Evolutionary conservation across 2,797 vertebrate species (phyloP), one percentile per base, ranked within the genome.

Genomic region (Garrulus glandarius): DNA sequence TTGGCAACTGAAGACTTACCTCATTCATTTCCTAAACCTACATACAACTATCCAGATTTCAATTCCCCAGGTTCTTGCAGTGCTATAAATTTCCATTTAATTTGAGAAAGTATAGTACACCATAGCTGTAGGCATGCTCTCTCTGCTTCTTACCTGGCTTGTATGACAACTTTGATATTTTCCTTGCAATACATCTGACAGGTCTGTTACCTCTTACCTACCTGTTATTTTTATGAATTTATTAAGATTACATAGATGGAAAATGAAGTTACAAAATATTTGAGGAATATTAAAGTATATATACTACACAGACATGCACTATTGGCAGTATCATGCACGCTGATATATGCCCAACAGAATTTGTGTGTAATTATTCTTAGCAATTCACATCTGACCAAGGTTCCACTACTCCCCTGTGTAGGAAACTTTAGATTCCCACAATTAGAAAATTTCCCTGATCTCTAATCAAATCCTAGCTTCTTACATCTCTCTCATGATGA

Each of bases 71-170:
- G 23, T 77, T 37, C 65, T 59, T 3, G 3, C 92, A 71, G 72
- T 37, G 47, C 37, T 94, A 75, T 41, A 92, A 55, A 94, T 78
- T 95, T 67, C 41, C 27, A 83, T 53, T 88, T 89, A 65, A 91
- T 71, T 71, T 82, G 65, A 93, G 81, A 83, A 92, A 26, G n/a
- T 37, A 22, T 19, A 75, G 36, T 22, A 79, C 29, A 49, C 15
- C 5, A 26, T 1, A 36, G 32, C 16, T 90, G 21, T 32, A 72
- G 9, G 47, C 8, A 29, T 23, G 29, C 7, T 63, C 15, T 57
- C 53, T 81, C 67, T 79, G 77, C 43, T 52, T 72, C 70, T 77
- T 76, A 79, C 29, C 55, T 65, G 5, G 3, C 65, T 72, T 61
- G 39, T 55, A 69, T 4, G 34, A 55, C 12, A 86, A 34, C 24